phyloP scores from a whole-genome alignment of 2,888 invertebrate genomes.

The Tetramorium bicarinatum region DNA sequence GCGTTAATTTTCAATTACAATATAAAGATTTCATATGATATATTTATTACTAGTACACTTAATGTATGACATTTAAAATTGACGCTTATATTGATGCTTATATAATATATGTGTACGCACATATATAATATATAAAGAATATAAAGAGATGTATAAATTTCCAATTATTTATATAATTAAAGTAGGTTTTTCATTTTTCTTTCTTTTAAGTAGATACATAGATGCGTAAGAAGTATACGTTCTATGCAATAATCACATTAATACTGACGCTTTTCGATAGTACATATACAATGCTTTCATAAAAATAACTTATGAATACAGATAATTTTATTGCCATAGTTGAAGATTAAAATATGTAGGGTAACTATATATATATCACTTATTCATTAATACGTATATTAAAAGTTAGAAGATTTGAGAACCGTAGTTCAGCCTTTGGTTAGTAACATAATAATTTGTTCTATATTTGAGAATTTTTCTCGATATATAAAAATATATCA shows the following conservation, averaged over 20 bases:
- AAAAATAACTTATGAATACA: constrained; percentile 47
- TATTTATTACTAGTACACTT: constrained; percentile 71
- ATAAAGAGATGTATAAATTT: constrained; percentile 50
- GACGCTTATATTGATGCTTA: constrained; percentile 62
- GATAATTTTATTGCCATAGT: constrained; percentile 70
- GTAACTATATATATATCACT: constrained; percentile 44
- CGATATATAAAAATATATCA: constrained; percentile 47
- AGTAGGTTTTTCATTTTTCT: neutral
- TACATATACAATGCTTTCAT: constrained; percentile 40
- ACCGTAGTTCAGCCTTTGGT: constrained; percentile 40
- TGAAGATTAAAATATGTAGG: constrained; percentile 40
- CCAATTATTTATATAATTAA: constrained; percentile 16
- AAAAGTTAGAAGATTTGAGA: constrained; percentile 27
- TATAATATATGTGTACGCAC: constrained; percentile 55
- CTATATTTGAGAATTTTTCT: constrained; percentile 28
- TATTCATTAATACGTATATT: constrained; percentile 22
- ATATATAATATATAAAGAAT: constrained; percentile 54
- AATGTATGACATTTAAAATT: constrained; percentile 70
- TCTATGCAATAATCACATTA: constrained; percentile 61
- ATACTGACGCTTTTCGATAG: constrained; percentile 53
- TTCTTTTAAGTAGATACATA: constrained; percentile 24
- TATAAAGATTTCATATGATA: constrained; percentile 68
- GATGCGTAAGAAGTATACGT: constrained; percentile 39
- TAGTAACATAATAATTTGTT: constrained; percentile 44
- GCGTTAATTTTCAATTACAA: constrained; percentile 61